Percentiles rank a stretch among this genome's conserved stretches.
These are phyloP conservation scores for Excalfactoria chinensis DNA, from an alignment of 2,113 vertebrate species.

Conservation along the genomic window DNA sequence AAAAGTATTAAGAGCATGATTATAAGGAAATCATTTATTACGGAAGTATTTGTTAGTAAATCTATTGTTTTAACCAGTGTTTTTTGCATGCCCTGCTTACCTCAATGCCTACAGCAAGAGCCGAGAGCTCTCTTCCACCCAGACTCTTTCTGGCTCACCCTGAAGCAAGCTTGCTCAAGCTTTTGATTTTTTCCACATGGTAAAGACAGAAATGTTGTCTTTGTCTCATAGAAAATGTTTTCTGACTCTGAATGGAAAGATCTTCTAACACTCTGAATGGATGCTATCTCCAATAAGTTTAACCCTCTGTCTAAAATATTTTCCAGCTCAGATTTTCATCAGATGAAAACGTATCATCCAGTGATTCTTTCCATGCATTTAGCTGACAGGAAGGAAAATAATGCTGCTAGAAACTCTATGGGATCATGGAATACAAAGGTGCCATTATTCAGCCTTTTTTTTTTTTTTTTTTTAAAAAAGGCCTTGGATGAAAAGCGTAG, in stretches of 20 bases:
- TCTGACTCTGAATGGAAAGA: conserved; percentile 4
- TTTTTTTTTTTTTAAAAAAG: neutral
- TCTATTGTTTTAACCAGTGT: neutral
- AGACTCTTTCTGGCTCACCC: neutral
- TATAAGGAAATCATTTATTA: neutral
- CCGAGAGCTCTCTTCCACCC: neutral
- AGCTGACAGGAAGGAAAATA: conserved; percentile 1
- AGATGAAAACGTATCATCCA: neutral
- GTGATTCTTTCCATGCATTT: conserved; percentile 6
- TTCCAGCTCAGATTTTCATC: conserved; percentile 40
- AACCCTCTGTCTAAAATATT: conserved; percentile 40
- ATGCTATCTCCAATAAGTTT: conserved; percentile 29
- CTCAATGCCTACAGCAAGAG: neutral
- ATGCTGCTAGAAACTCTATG: neutral
- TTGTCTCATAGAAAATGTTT: neutral
- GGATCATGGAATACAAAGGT: conserved; percentile 26
- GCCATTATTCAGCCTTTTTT: neutral
- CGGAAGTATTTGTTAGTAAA: neutral
- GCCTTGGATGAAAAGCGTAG: conserved; percentile 19
- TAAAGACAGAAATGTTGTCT: conserved; percentile 18
- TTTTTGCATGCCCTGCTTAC: neutral
- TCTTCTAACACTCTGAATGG: conserved; percentile 8
- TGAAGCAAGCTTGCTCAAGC: neutral
- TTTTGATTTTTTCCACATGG: conserved; percentile 25
- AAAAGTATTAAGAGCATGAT: neutral